phyloP scores from a whole-genome alignment of 2,797 vertebrate species.

The Cirrhinus molitorella region DNA sequence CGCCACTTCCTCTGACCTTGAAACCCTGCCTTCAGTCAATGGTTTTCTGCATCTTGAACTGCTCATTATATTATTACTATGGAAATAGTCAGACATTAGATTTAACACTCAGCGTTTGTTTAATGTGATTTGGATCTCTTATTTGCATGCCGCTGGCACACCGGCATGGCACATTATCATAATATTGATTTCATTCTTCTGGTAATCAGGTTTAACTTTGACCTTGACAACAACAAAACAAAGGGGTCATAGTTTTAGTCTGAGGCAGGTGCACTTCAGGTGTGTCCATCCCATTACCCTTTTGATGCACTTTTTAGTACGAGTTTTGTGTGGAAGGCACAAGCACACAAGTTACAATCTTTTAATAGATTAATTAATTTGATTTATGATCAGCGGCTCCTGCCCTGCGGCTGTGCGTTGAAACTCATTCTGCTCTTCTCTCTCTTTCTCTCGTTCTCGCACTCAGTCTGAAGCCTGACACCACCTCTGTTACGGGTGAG shows the following conservation, averaged over 20 bases:
- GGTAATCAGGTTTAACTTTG: constrained; percentile 30
- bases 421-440: constrained; percentile 14
- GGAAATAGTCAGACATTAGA: constrained; percentile 28
- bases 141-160: constrained; percentile 28
- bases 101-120: constrained; percentile 22
- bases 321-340: constrained; percentile 9
- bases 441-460: constrained; percentile 36
- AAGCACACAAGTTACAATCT: constrained; percentile 23
- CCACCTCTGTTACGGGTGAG: constrained; percentile 63
- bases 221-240: constrained; percentile 29
- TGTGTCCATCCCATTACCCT: not conserved
- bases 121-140: constrained; percentile 15
- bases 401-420: constrained; percentile 8
- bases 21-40: constrained; percentile 26
- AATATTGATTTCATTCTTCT: constrained; percentile 29
- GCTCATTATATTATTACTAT: constrained; percentile 10
- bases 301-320: constrained; percentile 10
- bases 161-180: constrained; percentile 10
- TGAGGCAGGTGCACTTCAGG: not conserved
- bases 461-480: constrained; percentile 53
- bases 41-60: constrained; percentile 26
- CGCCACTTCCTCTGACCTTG: constrained; percentile 42
- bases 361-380: constrained; percentile 75
- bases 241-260: constrained; percentile 4
- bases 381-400: constrained; percentile 52